These are phyloP conservation scores for Drosophila bocki DNA, from an alignment of 1,140 invertebrate species.

Conservation along the genomic window DNA sequence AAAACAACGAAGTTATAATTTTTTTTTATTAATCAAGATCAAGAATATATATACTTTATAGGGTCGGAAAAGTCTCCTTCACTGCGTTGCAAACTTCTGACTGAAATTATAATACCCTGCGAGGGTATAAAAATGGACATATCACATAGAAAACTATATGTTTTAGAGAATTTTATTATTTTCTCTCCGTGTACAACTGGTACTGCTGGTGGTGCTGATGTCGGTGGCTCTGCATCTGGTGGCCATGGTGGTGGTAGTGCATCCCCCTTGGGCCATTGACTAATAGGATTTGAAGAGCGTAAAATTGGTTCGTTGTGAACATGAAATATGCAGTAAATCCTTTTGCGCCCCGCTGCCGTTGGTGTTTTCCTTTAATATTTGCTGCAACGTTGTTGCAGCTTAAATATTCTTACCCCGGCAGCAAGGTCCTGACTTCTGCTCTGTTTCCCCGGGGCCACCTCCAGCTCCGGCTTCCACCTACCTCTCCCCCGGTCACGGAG, in stretches of 20 bases:
- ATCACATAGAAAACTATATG: too few relatives aligned
- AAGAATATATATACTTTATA: too few relatives aligned
- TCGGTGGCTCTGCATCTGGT: conserved; percentile 29
- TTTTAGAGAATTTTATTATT: not conserved
- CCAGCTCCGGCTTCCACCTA: not conserved
- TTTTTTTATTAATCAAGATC: too few relatives aligned
- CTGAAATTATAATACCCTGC: too few relatives aligned
- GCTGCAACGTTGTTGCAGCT: conserved; percentile 74
- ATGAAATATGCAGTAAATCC: conserved; percentile 85
- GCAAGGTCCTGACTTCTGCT: conserved; percentile 73
- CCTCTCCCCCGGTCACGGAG: conserved; percentile 14
- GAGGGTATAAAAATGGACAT: too few relatives aligned
- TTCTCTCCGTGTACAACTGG: not conserved
- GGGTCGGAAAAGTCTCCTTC: too few relatives aligned
- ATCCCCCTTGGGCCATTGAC: conserved; percentile 84
- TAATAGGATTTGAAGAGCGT: conserved; percentile 85
- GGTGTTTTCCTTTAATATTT: conserved; percentile 82
- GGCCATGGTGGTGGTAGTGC: conserved; percentile 37
- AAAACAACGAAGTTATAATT: too few relatives aligned
- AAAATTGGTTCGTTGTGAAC: conserved; percentile 85
- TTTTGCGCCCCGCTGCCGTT: conserved; percentile 68
- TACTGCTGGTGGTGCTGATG: conserved; percentile 23
- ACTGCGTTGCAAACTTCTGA: too few relatives aligned
- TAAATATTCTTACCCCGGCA: conserved; percentile 75
- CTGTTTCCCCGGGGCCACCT: conserved; percentile 33